phyloP scores from a whole-genome alignment of 2,113 vertebrate species.

The Cyprinus carpio region DNA sequence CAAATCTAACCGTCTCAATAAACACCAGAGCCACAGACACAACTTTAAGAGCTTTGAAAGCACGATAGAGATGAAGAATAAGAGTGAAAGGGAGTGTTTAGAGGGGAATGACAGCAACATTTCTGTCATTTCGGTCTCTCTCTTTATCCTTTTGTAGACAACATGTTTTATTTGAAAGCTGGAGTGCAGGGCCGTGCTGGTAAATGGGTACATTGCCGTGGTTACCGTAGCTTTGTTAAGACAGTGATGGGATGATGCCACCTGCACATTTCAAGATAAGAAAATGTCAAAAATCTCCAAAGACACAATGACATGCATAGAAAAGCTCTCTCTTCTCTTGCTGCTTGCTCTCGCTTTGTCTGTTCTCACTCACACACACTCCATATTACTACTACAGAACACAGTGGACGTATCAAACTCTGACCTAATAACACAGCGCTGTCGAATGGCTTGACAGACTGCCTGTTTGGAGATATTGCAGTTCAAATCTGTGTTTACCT shows the following conservation, averaged over 20 bases:
- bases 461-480: conserved; percentile 38
- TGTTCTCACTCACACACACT: background rate
- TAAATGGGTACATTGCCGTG: conserved; percentile 7
- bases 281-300: conserved; percentile 34
- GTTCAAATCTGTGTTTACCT: background rate
- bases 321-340: background rate
- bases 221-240: conserved; percentile 5
- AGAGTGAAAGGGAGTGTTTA: background rate
- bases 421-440: conserved; percentile 31
- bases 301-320: conserved; percentile 17
- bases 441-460: background rate
- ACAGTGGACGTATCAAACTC: conserved; percentile 15
- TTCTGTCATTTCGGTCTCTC: background rate
- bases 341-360: background rate
- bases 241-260: conserved; percentile 30
- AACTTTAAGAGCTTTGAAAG: background rate
- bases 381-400: background rate
- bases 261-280: conserved; percentile 41
- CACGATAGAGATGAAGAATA: background rate
- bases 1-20: background rate
- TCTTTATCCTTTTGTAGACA: conserved; percentile 17
- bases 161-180: conserved; percentile 13
- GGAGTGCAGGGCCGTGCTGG: background rate
- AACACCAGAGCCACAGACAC: background rate
- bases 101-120: conserved; percentile 1